A percentile compares a stretch with the other conserved stretches of the same genome.
These are phyloP conservation scores for Bettongia penicillata DNA, from an alignment of 2,113 vertebrate genomes.

Conservation along the genomic window DNA sequence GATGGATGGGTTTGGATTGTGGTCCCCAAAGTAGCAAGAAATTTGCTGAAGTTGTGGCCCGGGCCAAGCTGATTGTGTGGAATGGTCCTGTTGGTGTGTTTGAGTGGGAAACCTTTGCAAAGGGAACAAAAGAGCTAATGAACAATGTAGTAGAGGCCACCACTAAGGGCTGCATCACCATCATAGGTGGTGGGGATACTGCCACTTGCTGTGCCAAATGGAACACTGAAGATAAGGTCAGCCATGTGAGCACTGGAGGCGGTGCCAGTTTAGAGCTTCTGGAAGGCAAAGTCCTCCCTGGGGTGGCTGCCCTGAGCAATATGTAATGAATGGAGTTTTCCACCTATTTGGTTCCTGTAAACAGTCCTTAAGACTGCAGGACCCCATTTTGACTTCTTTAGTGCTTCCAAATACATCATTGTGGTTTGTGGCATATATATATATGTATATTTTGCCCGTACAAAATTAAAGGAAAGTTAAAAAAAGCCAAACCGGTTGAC, in stretches of 20 bases:
- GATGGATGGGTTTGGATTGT: slow-evolving; percentile 98
- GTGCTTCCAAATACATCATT: slow-evolving; percentile 51
- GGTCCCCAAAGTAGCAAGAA: slow-evolving; percentile 93
- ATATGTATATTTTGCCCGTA: slow-evolving; percentile 59
- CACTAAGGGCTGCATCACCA: slow-evolving; percentile 90
- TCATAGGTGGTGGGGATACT: slow-evolving; percentile 91
- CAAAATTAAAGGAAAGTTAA: not conserved
- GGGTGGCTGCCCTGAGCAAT: slow-evolving; percentile 95
- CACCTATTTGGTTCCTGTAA: slow-evolving; percentile 78
- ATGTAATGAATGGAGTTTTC: slow-evolving; percentile 81
- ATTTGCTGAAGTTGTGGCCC: slow-evolving; percentile 87
- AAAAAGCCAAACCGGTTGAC: slow-evolving; percentile 47
- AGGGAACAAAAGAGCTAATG: slow-evolving; percentile 96
- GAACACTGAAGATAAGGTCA: slow-evolving; percentile 96
- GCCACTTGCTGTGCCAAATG: slow-evolving; percentile 85
- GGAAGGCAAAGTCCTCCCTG: slow-evolving; percentile 88
- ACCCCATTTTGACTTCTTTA: slow-evolving; percentile 47
- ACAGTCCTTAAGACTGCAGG: slow-evolving; percentile 18
- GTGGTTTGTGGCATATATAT: slow-evolving; percentile 49
- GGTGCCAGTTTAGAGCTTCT: slow-evolving; percentile 95
- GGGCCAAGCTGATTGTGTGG: slow-evolving; percentile 96
- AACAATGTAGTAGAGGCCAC: slow-evolving; percentile 97
- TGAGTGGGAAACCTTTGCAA: slow-evolving; percentile 94
- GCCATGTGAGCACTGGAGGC: slow-evolving; percentile 94
- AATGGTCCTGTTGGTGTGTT: slow-evolving; percentile 97